Evolutionary conservation across 1,140 invertebrate species (phyloP), one percentile per base, ranked within the genome.

Genomic region (Patella vulgata): DNA sequence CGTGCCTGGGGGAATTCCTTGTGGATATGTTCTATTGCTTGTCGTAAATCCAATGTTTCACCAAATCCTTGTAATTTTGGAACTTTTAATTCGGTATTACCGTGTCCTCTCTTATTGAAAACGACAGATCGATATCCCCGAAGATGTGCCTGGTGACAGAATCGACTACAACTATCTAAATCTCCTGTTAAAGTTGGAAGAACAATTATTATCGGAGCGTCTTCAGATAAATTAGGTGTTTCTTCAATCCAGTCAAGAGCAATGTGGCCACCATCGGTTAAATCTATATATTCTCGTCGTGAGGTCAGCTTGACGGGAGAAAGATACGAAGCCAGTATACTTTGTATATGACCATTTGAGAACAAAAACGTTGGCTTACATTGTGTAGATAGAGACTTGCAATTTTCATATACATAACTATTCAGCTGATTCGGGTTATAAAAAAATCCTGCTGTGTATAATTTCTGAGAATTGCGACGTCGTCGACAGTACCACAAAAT

Each of bases 71-170:
- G 70, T 27, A 74, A 33, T 28, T 60, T 68, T 3, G 73, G 63
- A 21, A 68, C 68, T 3, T 57, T 62, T 14, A 74, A 39, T 2
- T 43, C 28, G 27, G 55, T 42, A 23, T 50, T 57, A 12, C 59
- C 67, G 39, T 67, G 63, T 8, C 73, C 73, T 36, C 73, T 55
- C 21, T 63, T 52, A 33, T 73, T 65, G 57, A 73, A 74, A 12
- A 74, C 68, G 12, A 70, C 57, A 11, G 57, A 43, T 1, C 70
- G 57, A 30, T 60, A 73, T 14, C 70, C 73, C 12, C 39, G 25
- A 8, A 59, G 36, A n/a, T 36, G 25, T 17, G 63, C 70, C 8
- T 12, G 23, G 12, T 30, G 17, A 28, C 42, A 28, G 8, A 62
- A 12, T 30, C 30, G 3, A 30, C 12, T 30, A 2, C 57, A 51